Percentiles rank a stretch among this genome's conserved stretches.
These are phyloP conservation scores for Eolophus roseicapilla DNA, from an alignment of 2,113 vertebrate species.

Conservation along the genomic window DNA sequence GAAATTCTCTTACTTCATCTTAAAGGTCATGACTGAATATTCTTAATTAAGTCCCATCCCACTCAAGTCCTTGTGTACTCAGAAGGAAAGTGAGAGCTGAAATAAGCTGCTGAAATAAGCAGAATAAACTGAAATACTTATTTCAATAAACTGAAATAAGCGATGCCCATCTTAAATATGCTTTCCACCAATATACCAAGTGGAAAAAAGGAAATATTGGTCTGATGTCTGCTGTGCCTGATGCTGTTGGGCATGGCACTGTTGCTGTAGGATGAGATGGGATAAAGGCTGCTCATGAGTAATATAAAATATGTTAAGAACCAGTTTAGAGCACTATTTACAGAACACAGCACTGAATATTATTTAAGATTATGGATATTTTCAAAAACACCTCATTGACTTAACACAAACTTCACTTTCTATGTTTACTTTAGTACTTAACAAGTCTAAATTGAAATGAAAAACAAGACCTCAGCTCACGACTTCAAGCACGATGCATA, in stretches of 20 bases:
- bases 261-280: not conserved
- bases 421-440: not conserved
- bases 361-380: not conserved
- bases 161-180: not conserved
- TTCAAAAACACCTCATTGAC: not conserved
- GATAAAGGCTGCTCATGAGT: not conserved
- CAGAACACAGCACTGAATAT: not conserved
- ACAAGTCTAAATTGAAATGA: not conserved
- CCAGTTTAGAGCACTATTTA: not conserved
- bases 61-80: not conserved
- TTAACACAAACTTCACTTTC: not conserved
- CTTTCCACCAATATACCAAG: not conserved
- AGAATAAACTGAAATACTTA: not conserved
- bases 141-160: not conserved
- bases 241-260: rapidly evolving
- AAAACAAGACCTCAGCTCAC: not conserved
- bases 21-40: not conserved
- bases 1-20: not conserved
- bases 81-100: not conserved
- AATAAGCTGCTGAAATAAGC: not conserved
- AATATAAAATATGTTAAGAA: not conserved
- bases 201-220: not conserved
- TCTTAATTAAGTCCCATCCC: not conserved
- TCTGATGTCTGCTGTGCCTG: not conserved
- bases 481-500: not conserved